Conservation (phyloP, 1,140 invertebrate genomes). For the Tetramorium parvispinum region DNA sequence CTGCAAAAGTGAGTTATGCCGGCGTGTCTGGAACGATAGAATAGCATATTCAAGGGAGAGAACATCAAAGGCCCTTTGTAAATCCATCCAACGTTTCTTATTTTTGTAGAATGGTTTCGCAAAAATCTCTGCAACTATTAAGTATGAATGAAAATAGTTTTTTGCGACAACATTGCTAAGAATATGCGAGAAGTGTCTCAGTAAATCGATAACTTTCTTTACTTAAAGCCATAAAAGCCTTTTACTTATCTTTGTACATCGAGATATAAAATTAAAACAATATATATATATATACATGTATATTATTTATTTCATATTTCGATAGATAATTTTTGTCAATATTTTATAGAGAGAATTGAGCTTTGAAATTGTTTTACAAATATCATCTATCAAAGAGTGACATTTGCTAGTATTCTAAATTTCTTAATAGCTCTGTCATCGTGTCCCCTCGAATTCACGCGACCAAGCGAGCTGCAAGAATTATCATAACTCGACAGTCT, state of each 20-base stretch:
- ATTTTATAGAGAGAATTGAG: not conserved
- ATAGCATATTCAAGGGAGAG: slow-evolving; percentile 20
- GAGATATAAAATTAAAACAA: not conserved
- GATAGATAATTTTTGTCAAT: not conserved
- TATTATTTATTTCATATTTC: not conserved
- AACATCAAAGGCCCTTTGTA: slow-evolving; percentile 62
- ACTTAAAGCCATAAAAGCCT: not conserved
- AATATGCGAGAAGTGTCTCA: not conserved
- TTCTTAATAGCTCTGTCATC: not conserved
- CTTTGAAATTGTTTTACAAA: not conserved
- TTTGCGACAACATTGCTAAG: not conserved
- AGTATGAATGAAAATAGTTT: not conserved
- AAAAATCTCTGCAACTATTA: slow-evolving; percentile 30
- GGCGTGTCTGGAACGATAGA: slow-evolving; percentile 36
- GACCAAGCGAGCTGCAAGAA: slow-evolving; percentile 43
- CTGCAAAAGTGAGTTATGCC: slow-evolving; percentile 57
- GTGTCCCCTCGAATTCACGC: not conserved
- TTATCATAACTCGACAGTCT: slow-evolving; percentile 64
- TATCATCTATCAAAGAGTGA: not conserved
- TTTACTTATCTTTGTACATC: not conserved
- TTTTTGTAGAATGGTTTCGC: slow-evolving; percentile 49
- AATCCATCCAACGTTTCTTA: slow-evolving; percentile 50
- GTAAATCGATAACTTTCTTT: not conserved
- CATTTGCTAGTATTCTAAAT: slow-evolving; percentile 1
- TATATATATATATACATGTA: not conserved